phyloP scores from a whole-genome alignment of 2,888 invertebrate species.

The Euclidia mi region DNA sequence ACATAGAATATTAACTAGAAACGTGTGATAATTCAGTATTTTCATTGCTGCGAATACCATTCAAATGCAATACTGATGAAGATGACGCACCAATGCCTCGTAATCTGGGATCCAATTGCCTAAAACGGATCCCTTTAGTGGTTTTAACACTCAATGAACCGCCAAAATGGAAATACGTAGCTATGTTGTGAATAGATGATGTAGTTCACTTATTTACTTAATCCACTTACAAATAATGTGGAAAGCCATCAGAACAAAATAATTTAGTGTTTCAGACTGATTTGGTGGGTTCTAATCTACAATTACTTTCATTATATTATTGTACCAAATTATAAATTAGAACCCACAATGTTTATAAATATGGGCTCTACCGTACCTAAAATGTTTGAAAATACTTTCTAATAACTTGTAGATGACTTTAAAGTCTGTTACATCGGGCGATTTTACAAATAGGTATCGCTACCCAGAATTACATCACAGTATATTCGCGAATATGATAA shows the following conservation, averaged over 20 bases:
- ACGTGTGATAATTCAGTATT: slow-evolving; percentile 8
- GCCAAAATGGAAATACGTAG: slow-evolving; percentile 35
- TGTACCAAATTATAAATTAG: no score
- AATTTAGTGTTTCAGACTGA: no score
- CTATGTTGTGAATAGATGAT: background rate
- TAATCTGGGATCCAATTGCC: slow-evolving; percentile 61
- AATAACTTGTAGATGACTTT: no score
- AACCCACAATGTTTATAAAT: no score
- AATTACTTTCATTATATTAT: no score
- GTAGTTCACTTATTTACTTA: background rate
- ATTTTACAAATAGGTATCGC: no score
- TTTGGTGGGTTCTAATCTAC: no score
- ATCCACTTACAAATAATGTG: background rate
- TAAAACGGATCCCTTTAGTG: slow-evolving; percentile 56
- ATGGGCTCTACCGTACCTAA: no score
- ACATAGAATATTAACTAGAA: background rate
- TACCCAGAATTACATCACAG: no score
- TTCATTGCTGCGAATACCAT: slow-evolving; percentile 24
- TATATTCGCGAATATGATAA: no score
- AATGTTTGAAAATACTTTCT: no score
- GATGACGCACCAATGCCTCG: slow-evolving; percentile 39
- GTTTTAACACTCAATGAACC: slow-evolving; percentile 58
- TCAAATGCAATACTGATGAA: slow-evolving; percentile 44
- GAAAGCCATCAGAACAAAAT: background rate
- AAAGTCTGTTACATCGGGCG: no score